Evolutionary conservation across 2,888 invertebrate genomes (phyloP), one percentile per base, ranked within the genome.

Genomic region (Eristalis pertinax): DNA sequence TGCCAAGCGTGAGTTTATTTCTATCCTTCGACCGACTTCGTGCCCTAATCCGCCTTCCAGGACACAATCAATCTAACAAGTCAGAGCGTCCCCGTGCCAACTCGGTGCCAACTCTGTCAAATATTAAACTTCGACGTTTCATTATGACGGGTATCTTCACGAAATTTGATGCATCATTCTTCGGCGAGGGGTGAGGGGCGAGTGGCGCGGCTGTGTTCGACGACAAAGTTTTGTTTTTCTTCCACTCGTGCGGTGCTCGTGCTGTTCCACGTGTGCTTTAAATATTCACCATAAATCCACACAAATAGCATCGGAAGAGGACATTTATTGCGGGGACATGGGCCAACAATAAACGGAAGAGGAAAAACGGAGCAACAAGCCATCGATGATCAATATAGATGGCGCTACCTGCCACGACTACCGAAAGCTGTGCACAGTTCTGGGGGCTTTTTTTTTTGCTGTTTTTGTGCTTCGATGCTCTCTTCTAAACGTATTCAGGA

Each of bases 301-400:
- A 5, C 50, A 22, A 50, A 32, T 11, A 68, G 72, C 58, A 60
- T 70, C 70, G 32, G 32, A 64, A 84, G 75, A 32, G 70, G 72
- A 84, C 63, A 62, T 77, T 81, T 75, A 63, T 63, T 67, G 56
- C 19, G 19, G 63, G 62, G 32, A 69, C 62, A 4, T 22, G n/a
- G 63, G 2, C 22, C 7, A 10, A 32, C 22, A 24, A 19, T 43
- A 38, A 60, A 74, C 50, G 68, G 72, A 73, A 58, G 38, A 65
- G 38, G 32, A 8, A 80, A 76, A 58, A 56, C 65, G 38, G 43
- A 13, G 29, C 29, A 69, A 50, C 50, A 35, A 19, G 43, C 67
- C 72, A 67, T 64, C 67, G 50, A 81, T 69, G 76, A 68, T 58
- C 84, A 67, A 84, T 84, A 80, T 75, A 70, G 76, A 68, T 15